These are phyloP conservation scores for Hydrozoanthus gracilis DNA, from an alignment of 92 coral and sea anemone species.

Conservation along the genomic window DNA sequence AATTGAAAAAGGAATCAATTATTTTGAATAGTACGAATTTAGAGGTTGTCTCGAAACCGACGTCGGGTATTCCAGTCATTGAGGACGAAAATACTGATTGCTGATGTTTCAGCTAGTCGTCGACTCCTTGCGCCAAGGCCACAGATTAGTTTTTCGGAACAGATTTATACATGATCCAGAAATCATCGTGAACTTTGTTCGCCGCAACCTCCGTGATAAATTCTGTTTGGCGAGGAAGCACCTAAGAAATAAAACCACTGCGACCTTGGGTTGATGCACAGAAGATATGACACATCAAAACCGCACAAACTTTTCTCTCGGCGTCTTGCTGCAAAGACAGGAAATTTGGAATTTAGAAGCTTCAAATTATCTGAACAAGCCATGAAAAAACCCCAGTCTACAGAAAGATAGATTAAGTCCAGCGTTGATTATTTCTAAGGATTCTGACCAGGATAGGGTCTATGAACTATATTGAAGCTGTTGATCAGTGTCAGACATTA, in stretches of 20 bases:
- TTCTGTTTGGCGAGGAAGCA: constrained; percentile 1
- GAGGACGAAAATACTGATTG: too few species aligned
- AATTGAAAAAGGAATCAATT: too few species aligned
- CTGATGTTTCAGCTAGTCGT: too few species aligned
- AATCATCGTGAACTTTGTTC: not conserved
- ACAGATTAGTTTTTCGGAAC: not conserved
- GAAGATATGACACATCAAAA: not conserved
- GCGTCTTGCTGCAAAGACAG: constrained; percentile 28
- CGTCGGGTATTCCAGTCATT: too few species aligned
- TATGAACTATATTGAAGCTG: not conserved
- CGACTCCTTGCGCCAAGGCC: too few species aligned
- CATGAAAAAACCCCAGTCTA: not conserved
- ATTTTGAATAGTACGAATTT: not conserved
- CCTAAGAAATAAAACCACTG: not conserved
- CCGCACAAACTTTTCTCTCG: not conserved
- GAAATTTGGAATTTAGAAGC: not conserved
- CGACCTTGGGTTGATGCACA: constrained; percentile 4
- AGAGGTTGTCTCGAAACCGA: too few species aligned
- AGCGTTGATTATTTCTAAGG: not conserved
- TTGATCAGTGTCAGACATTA: not conserved
- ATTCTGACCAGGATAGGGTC: constrained; percentile 5
- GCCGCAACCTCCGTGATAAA: constrained; percentile 2
- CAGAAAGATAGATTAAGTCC: constrained; percentile 23
- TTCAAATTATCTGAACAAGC: constrained; percentile 6
- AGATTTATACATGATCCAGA: too few species aligned